Base-by-base conservation (phyloP, 1,140 invertebrate species). In the Nephotettix cincticeps region DNA sequence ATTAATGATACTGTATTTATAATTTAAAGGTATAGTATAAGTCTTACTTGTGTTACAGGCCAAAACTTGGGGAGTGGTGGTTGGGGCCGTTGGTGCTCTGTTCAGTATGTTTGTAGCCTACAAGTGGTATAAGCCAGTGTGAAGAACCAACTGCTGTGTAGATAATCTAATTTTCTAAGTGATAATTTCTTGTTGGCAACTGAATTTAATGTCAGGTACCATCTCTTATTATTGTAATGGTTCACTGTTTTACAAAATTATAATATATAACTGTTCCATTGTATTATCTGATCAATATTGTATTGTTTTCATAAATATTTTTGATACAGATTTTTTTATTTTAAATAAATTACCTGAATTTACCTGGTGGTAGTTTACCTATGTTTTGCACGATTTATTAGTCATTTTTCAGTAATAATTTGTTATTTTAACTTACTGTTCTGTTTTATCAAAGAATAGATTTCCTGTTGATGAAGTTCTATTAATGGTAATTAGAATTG, bases 221-320 rank as follows among this genome's bases (percentile, higher is more conserved):
- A 61, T 13, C 9, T 21, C 23, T 21, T 14, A 6, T 25, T 29
- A 14, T n/a, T 27, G 6, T 23, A 61, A 27, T 61, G 13, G 21
- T 4, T 27, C 4, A 28, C 4, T 61, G 21, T 6, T 27, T 27
- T 11, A 27, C 21, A 61, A 61, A 61, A 54, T 21, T 27, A 29
- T 25, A 27, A 25, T 61, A 51, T 51, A 51, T 51, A 9, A 3
- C 21, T 51, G 3, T 51, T 51, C 47, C 17, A 17, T 9, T 40
- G 47, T 51, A 51, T 51, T 51, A 51, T 19, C 21, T n/a, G 21
- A 51, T 51, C 21, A 51, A n/a, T 51, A n/a, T 19, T 51, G 47
- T 51, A n/a, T 51, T 51, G 47, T 61, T 61, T 61, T 61, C 21
- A 61, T 61, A 27, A 61, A 61, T 61, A 61, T 61, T 61, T 61